Evolutionary conservation across 2,888 invertebrate species (phyloP).

Genomic region (Pandemis cinnamomeana): DNA sequence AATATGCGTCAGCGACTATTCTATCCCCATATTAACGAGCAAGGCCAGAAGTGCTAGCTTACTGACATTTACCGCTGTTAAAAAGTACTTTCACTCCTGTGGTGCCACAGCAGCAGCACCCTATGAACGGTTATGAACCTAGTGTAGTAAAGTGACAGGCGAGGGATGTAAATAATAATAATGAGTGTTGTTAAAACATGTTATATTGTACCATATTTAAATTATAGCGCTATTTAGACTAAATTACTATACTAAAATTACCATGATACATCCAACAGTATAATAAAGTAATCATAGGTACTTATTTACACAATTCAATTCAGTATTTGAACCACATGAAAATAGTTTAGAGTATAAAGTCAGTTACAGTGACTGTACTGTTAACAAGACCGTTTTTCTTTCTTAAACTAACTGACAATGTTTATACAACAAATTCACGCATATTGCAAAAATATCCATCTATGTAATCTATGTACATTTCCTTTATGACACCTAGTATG

Average conservation of each 20-base stretch:
- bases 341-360: conserved; percentile 11
- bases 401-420: conserved; percentile 14
- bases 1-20: not conserved
- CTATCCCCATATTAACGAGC: not conserved
- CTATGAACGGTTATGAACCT: not conserved
- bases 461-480: conserved; percentile 42
- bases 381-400: conserved; percentile 9
- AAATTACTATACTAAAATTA: conserved; percentile 44
- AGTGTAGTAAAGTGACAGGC: not conserved
- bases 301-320: conserved; percentile 34
- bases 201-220: conserved; percentile 52
- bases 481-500: conserved; percentile 27
- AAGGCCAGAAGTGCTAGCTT: not conserved
- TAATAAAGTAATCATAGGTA: conserved; percentile 25
- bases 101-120: not conserved
- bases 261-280: conserved; percentile 31
- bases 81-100: not conserved
- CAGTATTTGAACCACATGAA: conserved; percentile 22
- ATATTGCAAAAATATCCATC: conserved; percentile 46
- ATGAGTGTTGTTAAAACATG: conserved; percentile 47
- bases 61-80: not conserved
- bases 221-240: conserved; percentile 46
- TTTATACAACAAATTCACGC: conserved; percentile 27
- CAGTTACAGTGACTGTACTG: conserved; percentile 1
- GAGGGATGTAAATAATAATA: conserved; percentile 43